These are phyloP conservation scores for Amphipoea lucens DNA, from an alignment of 2,888 invertebrate species.

Conservation along the genomic window DNA sequence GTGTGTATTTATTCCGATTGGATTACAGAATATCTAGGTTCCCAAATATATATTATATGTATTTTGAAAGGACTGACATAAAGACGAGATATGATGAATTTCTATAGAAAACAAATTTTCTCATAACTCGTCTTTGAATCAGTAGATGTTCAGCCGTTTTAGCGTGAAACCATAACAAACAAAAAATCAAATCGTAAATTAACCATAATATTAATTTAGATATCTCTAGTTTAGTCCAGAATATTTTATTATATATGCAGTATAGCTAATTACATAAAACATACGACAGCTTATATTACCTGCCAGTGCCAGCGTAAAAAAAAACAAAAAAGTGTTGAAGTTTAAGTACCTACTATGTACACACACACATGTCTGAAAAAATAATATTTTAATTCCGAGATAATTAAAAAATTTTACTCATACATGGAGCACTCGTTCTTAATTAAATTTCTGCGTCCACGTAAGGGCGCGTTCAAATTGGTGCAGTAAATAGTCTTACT, in stretches of 20 bases:
- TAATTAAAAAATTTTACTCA: slow-evolving; percentile 58
- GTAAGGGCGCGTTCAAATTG: slow-evolving; percentile 23
- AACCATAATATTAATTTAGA: too few species aligned
- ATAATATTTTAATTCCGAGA: slow-evolving; percentile 44
- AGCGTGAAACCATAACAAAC: too few species aligned
- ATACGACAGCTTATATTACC: neutral
- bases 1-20: too few species aligned
- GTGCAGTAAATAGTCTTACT: neutral
- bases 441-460: slow-evolving; percentile 57
- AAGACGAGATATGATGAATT: too few species aligned
- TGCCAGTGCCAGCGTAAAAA: neutral
- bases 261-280: neutral
- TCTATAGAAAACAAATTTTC: too few species aligned
- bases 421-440: slow-evolving; percentile 40
- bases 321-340: slow-evolving; percentile 13
- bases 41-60: too few species aligned
- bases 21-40: too few species aligned
- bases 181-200: too few species aligned
- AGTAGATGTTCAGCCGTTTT: too few species aligned
- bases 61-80: too few species aligned
- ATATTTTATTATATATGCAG: neutral
- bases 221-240: too few species aligned
- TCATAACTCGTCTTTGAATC: too few species aligned
- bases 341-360: neutral
- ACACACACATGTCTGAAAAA: slow-evolving; percentile 26